These are phyloP conservation scores for Dolichomitus sp. DNA, from an alignment of 2,888 invertebrate genomes.

Conservation along the genomic window DNA sequence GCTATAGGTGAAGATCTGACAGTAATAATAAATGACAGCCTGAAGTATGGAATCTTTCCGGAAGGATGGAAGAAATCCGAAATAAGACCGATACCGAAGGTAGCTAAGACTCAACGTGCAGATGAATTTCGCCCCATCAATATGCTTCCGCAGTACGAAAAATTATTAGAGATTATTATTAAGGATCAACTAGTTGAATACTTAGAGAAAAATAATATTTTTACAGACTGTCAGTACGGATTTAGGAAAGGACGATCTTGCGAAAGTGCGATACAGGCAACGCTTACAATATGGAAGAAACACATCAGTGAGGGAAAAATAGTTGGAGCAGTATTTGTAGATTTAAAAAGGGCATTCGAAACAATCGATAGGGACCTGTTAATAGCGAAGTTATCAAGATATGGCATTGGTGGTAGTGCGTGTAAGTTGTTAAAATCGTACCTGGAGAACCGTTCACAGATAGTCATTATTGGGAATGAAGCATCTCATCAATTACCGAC, in stretches of 20 bases:
- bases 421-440: background rate
- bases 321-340: slow-evolving; percentile 56
- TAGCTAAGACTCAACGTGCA: slow-evolving; percentile 29
- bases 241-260: no score
- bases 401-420: slow-evolving; percentile 42
- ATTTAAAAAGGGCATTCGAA: slow-evolving; percentile 61
- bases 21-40: slow-evolving; percentile 26
- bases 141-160: slow-evolving; percentile 46
- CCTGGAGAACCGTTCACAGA: background rate
- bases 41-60: slow-evolving; percentile 19
- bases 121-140: slow-evolving; percentile 52
- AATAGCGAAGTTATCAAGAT: slow-evolving; percentile 38
- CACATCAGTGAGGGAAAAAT: slow-evolving; percentile 47
- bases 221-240: slow-evolving; percentile 41
- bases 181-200: slow-evolving; percentile 42
- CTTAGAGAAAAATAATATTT: slow-evolving; percentile 34
- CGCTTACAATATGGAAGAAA: slow-evolving; percentile 52
- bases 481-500: background rate
- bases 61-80: slow-evolving; percentile 38
- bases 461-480: background rate
- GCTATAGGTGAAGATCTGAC: background rate
- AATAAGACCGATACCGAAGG: slow-evolving; percentile 35
- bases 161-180: slow-evolving; percentile 35
- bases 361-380: slow-evolving; percentile 47
- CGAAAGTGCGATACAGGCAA: slow-evolving; percentile 58